Conservation (phyloP, 2,797 vertebrate genomes). For the Pristis pectinata region DNA sequence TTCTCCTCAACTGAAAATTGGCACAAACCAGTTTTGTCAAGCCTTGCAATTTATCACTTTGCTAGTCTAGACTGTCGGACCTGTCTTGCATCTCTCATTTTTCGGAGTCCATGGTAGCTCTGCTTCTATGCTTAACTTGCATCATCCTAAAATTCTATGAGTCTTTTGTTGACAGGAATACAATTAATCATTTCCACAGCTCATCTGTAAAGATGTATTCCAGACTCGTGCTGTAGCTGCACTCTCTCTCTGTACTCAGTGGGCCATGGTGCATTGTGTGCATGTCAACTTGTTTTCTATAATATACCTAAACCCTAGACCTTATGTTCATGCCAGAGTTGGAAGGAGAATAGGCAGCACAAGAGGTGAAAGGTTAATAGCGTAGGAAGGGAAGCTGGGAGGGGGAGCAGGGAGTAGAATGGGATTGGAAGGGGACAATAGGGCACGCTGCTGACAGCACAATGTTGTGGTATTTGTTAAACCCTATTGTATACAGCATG, state of each 20-base stretch:
- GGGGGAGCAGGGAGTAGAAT: too few relatives aligned
- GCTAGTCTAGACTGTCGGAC: not conserved
- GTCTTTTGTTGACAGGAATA: not conserved
- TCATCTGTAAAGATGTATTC: constrained; percentile 20
- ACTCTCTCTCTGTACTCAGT: not conserved
- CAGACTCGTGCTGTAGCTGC: not conserved
- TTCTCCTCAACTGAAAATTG: not conserved
- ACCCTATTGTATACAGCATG: not conserved
- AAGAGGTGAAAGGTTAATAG: not conserved
- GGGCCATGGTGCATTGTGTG: not conserved
- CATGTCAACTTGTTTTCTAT: constrained; percentile 3
- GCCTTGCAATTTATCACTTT: not conserved
- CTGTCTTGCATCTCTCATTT: not conserved
- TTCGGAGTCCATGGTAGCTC: not conserved
- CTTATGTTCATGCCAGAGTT: not conserved
- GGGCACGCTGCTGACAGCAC: not conserved
- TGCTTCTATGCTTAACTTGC: not conserved
- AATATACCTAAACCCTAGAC: too few relatives aligned
- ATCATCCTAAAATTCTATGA: not conserved
- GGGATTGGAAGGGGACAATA: too few relatives aligned
- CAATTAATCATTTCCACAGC: not conserved
- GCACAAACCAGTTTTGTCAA: not conserved
- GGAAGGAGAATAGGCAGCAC: not conserved
- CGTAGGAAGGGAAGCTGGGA: not conserved
- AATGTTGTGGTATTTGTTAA: not conserved